Evolutionary conservation across 2,113 vertebrate species (phyloP), one percentile per base, ranked within the genome.

Genomic region (Girardinichthys multiradiatus): DNA sequence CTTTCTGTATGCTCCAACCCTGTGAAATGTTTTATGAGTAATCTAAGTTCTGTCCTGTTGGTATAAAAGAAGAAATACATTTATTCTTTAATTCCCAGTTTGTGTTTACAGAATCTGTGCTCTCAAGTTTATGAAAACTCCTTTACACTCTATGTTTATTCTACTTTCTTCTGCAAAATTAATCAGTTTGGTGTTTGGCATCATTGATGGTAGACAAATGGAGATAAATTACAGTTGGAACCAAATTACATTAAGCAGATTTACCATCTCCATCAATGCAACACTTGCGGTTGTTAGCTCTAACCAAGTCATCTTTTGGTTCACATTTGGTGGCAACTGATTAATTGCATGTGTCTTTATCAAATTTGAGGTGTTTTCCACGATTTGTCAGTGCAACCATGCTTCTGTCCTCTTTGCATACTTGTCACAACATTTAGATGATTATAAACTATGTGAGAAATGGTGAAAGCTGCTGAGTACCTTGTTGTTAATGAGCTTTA

Each of bases 351-450:
- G 14, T 61, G 54, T 80, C 58, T 67, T 71, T 30, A 85, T 86
- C 71, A 70, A 79, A 82, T 35, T 29, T 29, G 28, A 67, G 72
- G 26, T 59, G 28, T 67, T 65, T 64, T 69, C 26, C 28, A 24
- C 35, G 59, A 82, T 88, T 80, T 57, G 79, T 87, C 84, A 86
- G 77, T 0, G 64, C 74, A 77, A 72, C 84, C 31, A 31, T 66
- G 70, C 71, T 51, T 70, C 8, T 77, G 72, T 65, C 72, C 71
- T 70, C 72, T 69, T 48, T 58, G 19, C 67, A 31, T 54, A 45
- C 77, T 62, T 77, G 86, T 84, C 87, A 87, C 69, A 86, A 88
- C 88, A 89, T 89, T 88, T 79, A 80, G 70, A 83, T 64, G 72
- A 83, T 77, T 62, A 57, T 70, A 76, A 86, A 64, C 73, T 75